Conservation (phyloP, 2,797 vertebrate genomes). For the Psittacula echo region DNA sequence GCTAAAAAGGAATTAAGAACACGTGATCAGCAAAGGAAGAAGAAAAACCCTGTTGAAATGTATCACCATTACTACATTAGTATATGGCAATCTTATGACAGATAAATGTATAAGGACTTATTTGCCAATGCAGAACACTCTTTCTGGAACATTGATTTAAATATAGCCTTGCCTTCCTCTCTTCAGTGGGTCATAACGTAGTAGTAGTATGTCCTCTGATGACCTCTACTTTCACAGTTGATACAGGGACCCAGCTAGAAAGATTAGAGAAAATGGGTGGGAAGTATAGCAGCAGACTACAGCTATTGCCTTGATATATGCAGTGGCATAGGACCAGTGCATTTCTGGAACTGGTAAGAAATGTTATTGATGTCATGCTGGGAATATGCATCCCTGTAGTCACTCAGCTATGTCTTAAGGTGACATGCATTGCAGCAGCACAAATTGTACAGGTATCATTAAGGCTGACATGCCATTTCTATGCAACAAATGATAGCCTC, state of each 20-base stretch:
- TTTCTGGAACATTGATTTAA: slow-evolving; percentile 59
- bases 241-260: background rate
- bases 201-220: slow-evolving; percentile 39
- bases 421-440: background rate
- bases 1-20: slow-evolving; percentile 11
- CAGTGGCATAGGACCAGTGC: background rate
- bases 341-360: slow-evolving; percentile 10
- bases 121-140: slow-evolving; percentile 10
- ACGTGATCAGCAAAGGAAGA: slow-evolving; percentile 29
- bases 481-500: background rate
- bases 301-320: slow-evolving; percentile 12
- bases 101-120: slow-evolving; percentile 42
- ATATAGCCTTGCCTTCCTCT: background rate
- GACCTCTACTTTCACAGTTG: slow-evolving; percentile 55
- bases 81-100: slow-evolving; percentile 38
- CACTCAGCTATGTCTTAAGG: slow-evolving; percentile 47
- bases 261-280: slow-evolving; percentile 25
- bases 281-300: background rate
- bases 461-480: slow-evolving; percentile 40
- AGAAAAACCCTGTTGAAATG: slow-evolving; percentile 28
- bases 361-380: background rate
- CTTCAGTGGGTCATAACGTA: slow-evolving; percentile 44
- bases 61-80: slow-evolving; percentile 29
- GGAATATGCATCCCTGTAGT: background rate
- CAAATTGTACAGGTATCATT: background rate